These are phyloP conservation scores for Carcina quercana DNA, from an alignment of 2,888 invertebrate species.

Conservation along the genomic window DNA sequence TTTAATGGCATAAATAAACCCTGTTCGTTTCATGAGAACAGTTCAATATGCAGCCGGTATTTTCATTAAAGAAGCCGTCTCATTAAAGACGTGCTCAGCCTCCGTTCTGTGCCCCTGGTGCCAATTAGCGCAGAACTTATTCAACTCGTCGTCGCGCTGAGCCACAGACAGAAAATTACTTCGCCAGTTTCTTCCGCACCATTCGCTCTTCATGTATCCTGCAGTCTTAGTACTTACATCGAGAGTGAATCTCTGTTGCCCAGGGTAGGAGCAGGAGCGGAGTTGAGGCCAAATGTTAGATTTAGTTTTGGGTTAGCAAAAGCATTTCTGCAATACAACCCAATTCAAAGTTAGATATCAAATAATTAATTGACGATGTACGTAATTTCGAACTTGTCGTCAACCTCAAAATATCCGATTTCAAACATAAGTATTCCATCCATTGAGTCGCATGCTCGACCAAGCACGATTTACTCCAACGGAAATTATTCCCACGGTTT, in stretches of 20 bases:
- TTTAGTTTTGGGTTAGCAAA: not conserved
- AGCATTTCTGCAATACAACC: not conserved
- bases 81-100: constrained; percentile 60
- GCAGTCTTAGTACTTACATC: constrained; percentile 10
- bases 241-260: not conserved
- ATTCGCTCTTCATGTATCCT: constrained; percentile 33
- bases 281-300: not conserved
- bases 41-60: constrained; percentile 48
- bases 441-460: too few species aligned
- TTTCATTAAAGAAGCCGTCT: constrained; percentile 68
- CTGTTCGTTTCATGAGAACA: constrained; percentile 21
- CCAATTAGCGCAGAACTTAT: constrained; percentile 62
- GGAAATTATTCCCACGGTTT: constrained; percentile 45
- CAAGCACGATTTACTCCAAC: too few species aligned
- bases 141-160: constrained; percentile 33
- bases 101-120: constrained; percentile 34
- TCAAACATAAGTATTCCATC: not conserved
- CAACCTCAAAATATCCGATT: not conserved
- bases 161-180: constrained; percentile 39
- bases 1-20: constrained; percentile 10
- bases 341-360: not conserved
- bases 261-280: not conserved
- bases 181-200: constrained; percentile 42
- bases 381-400: not conserved
- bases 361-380: not conserved